A percentile compares a stretch with the other conserved stretches of the same genome.
Conservation (phyloP, 2,888 invertebrate genomes). For the Lottia scabra region DNA sequence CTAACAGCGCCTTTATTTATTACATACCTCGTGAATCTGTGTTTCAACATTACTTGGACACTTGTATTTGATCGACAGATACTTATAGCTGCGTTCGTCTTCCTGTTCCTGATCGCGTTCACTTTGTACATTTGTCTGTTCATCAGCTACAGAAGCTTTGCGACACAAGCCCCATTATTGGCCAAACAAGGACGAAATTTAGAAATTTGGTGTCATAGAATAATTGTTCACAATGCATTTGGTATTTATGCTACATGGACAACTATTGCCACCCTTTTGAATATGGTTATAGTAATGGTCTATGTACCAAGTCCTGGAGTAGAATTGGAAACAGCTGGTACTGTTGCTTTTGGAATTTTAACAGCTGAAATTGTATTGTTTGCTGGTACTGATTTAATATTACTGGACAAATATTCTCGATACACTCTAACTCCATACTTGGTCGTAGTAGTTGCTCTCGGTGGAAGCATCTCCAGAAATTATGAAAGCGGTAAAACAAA, state of each 20-base stretch:
- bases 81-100: slow-evolving; percentile 12
- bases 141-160: slow-evolving; percentile 42
- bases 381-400: slow-evolving; percentile 52
- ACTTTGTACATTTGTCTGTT: slow-evolving; percentile 50
- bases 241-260: slow-evolving; percentile 63
- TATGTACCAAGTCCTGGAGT: slow-evolving; percentile 27
- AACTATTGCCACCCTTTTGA: slow-evolving; percentile 59
- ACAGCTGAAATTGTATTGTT: slow-evolving; percentile 47
- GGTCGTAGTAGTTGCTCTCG: slow-evolving; percentile 56
- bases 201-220: slow-evolving; percentile 61
- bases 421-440: slow-evolving; percentile 64
- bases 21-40: slow-evolving; percentile 43
- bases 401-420: slow-evolving; percentile 57
- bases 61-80: neutral
- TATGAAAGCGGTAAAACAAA: slow-evolving; percentile 45
- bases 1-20: slow-evolving; percentile 49
- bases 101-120: slow-evolving; percentile 38
- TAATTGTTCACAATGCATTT: slow-evolving; percentile 62
- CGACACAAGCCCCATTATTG: slow-evolving; percentile 40
- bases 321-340: slow-evolving; percentile 35
- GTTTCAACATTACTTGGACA: slow-evolving; percentile 53
- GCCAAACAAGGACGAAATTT: slow-evolving; percentile 35
- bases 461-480: slow-evolving; percentile 53
- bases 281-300: slow-evolving; percentile 55
- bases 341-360: slow-evolving; percentile 49